Evolutionary conservation across 2,797 vertebrate genomes (phyloP).

Genomic region (Poeciliopsis gracilis): DNA sequence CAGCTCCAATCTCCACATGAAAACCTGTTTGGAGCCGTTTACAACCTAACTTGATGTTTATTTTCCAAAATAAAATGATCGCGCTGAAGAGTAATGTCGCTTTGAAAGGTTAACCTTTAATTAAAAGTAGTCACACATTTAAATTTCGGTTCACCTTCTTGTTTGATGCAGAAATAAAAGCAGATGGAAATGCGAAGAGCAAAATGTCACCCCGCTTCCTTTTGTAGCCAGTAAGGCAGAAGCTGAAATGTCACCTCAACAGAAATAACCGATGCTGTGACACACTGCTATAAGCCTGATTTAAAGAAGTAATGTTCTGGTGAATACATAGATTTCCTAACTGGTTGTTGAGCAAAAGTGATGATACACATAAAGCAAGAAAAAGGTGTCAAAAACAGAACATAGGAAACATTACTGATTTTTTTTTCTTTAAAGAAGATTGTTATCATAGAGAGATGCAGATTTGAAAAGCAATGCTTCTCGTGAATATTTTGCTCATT

Average conservation of each 20-base stretch:
- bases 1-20: not conserved
- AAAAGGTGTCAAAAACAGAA: not conserved
- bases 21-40: not conserved
- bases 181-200: slow-evolving; percentile 47
- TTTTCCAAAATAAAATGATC: slow-evolving; percentile 22
- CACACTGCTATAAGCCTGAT: slow-evolving; percentile 19
- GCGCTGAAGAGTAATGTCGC: slow-evolving; percentile 29
- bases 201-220: slow-evolving; percentile 70
- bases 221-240: slow-evolving; percentile 39
- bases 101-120: slow-evolving; percentile 51
- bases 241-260: slow-evolving; percentile 65
- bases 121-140: slow-evolving; percentile 33
- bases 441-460: not conserved
- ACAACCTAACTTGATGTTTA: slow-evolving; percentile 10
- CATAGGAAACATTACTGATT: slow-evolving; percentile 8
- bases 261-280: slow-evolving; percentile 19
- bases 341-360: not conserved
- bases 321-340: not conserved
- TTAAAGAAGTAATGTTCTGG: not conserved
- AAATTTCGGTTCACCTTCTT: slow-evolving; percentile 23
- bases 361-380: not conserved
- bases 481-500: not conserved
- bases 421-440: not conserved
- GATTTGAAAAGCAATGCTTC: not conserved
- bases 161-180: slow-evolving; percentile 41